phyloP scores from a whole-genome alignment of 2,888 invertebrate species.

The Tinea pellionella region DNA sequence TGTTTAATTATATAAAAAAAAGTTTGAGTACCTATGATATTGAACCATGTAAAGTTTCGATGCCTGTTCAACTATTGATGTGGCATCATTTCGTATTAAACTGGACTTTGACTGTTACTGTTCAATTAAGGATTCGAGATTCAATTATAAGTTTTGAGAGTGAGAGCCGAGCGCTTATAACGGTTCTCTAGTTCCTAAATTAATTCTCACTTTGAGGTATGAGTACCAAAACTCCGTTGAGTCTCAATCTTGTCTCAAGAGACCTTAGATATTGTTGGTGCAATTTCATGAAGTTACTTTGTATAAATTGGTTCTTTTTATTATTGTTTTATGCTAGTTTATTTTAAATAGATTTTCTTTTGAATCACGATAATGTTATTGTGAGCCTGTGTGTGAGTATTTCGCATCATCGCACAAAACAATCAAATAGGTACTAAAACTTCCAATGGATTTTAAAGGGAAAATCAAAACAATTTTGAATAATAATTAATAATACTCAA shows the following conservation, averaged over 20 bases:
- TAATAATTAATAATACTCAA: too few species aligned
- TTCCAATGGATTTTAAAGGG: too few species aligned
- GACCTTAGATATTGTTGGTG: not conserved
- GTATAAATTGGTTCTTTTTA: not conserved
- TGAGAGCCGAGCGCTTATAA: slow-evolving; percentile 29
- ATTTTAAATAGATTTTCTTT: too few species aligned
- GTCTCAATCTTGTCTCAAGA: slow-evolving; percentile 2
- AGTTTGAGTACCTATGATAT: too few species aligned
- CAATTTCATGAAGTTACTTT: not conserved
- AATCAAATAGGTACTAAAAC: too few species aligned
- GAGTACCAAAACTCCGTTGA: slow-evolving; percentile 22
- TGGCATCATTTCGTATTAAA: slow-evolving; percentile 29
- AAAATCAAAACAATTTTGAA: too few species aligned
- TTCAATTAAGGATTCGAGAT: slow-evolving; percentile 47
- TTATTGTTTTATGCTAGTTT: too few species aligned
- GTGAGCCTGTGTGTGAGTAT: too few species aligned
- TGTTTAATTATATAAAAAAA: too few species aligned
- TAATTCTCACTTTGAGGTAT: slow-evolving; percentile 36
- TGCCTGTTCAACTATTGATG: not conserved
- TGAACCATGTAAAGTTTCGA: too few species aligned
- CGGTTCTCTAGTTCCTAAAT: slow-evolving; percentile 25
- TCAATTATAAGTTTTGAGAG: slow-evolving; percentile 51
- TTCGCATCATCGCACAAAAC: too few species aligned
- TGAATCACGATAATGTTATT: too few species aligned
- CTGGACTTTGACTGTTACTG: slow-evolving; percentile 45